A percentile compares a stretch with the other conserved stretches of the same genome.
These are phyloP conservation scores for Cephalotes varians DNA, from an alignment of 2,888 invertebrate species.

Conservation along the genomic window DNA sequence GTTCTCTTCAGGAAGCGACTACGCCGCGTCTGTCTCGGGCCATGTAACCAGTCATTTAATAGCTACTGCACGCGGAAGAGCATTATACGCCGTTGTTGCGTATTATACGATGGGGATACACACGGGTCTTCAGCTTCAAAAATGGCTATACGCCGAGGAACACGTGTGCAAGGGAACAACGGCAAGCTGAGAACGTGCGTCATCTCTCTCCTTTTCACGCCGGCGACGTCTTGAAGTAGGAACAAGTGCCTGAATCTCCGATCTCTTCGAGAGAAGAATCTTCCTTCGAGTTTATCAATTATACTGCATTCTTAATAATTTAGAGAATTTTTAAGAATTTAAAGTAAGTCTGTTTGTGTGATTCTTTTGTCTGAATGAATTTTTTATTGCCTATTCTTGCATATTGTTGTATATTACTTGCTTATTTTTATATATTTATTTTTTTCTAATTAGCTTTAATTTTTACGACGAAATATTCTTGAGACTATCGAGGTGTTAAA, in stretches of 20 bases:
- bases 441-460: background rate
- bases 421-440: background rate
- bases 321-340: background rate
- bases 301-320: background rate
- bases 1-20: slow-evolving; percentile 66
- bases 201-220: background rate
- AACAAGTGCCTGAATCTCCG: background rate
- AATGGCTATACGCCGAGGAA: slow-evolving; percentile 66
- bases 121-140: slow-evolving; percentile 70
- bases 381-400: background rate
- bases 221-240: background rate
- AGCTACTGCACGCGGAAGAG: slow-evolving; percentile 79
- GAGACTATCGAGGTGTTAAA: background rate
- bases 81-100: slow-evolving; percentile 74
- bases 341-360: background rate
- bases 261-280: background rate
- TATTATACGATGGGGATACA: slow-evolving; percentile 71
- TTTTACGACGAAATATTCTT: background rate
- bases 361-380: slow-evolving; percentile 4
- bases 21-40: slow-evolving; percentile 74
- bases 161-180: slow-evolving; percentile 24
- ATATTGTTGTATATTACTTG: background rate
- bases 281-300: background rate
- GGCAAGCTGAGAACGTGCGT: slow-evolving; percentile 36
- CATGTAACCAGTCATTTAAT: slow-evolving; percentile 80